Conservation (phyloP, 2,888 invertebrate species). For the Beris morrisii region DNA sequence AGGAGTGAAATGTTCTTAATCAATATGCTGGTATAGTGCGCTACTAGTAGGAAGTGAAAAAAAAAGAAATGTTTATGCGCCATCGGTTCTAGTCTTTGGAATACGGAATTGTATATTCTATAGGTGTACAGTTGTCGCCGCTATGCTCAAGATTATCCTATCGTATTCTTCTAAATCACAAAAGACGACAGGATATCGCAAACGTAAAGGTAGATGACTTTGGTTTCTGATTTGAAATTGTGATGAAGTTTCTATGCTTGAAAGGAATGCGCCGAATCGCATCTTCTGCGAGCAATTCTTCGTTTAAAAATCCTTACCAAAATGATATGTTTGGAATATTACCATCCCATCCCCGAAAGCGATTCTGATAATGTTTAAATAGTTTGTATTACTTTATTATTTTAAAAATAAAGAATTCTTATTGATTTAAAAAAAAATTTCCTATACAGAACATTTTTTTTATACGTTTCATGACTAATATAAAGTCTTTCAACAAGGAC, state of each 20-base stretch:
- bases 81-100: slow-evolving; percentile 13
- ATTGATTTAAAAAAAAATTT: no score
- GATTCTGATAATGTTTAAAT: slow-evolving; percentile 12
- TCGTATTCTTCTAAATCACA: slow-evolving; percentile 25
- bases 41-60: slow-evolving; percentile 7
- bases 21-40: neutral
- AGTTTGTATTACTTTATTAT: slow-evolving; percentile 30
- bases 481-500: no score
- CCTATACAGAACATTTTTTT: no score
- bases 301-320: no score
- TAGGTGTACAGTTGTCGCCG: no score
- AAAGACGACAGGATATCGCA: slow-evolving; percentile 23
- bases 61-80: slow-evolving; percentile 21
- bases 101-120: neutral
- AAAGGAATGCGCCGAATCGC: no score
- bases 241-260: slow-evolving; percentile 35
- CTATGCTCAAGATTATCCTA: neutral
- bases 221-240: slow-evolving; percentile 38
- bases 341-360: neutral
- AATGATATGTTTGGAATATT: no score
- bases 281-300: neutral
- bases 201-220: slow-evolving; percentile 31
- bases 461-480: no score
- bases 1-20: slow-evolving; percentile 27
- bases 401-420: no score